Conservation (phyloP, 2,888 invertebrate species). For the Psylliodes chrysocephalus region DNA sequence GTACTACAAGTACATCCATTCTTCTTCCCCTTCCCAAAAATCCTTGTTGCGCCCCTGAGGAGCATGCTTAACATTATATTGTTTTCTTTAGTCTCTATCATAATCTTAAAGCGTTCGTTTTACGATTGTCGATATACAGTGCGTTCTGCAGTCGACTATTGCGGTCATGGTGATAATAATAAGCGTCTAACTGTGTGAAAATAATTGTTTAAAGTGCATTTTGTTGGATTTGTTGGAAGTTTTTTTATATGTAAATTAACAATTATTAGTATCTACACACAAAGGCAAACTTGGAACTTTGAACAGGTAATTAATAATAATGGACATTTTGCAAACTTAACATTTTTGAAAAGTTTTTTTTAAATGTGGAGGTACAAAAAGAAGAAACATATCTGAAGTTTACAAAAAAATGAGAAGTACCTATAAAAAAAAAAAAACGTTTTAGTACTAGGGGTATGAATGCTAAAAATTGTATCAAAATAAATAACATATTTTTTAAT, state of each 20-base stretch:
- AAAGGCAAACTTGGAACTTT: not conserved
- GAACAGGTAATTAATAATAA: not conserved
- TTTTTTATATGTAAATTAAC: constrained; percentile 21
- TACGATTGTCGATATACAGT: constrained; percentile 29
- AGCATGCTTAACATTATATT: not conserved
- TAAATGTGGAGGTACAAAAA: too few relatives aligned
- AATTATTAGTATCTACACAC: not conserved
- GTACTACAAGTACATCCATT: too few relatives aligned
- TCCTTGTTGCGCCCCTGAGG: constrained; percentile 11
- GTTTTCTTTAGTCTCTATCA: constrained; percentile 15
- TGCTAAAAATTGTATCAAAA: too few relatives aligned
- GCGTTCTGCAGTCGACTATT: constrained; percentile 31
- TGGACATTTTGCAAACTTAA: too few relatives aligned
- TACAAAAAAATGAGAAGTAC: too few relatives aligned
- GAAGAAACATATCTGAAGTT: too few relatives aligned
- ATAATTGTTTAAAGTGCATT: constrained; percentile 19
- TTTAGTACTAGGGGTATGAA: too few relatives aligned
- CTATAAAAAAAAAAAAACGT: too few relatives aligned
- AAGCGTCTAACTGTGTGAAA: constrained; percentile 17
- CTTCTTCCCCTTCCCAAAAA: not conserved
- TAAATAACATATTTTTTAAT: too few relatives aligned
- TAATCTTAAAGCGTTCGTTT: constrained; percentile 13
- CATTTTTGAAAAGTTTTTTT: too few relatives aligned
- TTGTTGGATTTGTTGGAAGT: not conserved
- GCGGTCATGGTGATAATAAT: constrained; percentile 31